These are phyloP conservation scores for Catocala nupta DNA, from an alignment of 2,888 invertebrate genomes.

Conservation along the genomic window DNA sequence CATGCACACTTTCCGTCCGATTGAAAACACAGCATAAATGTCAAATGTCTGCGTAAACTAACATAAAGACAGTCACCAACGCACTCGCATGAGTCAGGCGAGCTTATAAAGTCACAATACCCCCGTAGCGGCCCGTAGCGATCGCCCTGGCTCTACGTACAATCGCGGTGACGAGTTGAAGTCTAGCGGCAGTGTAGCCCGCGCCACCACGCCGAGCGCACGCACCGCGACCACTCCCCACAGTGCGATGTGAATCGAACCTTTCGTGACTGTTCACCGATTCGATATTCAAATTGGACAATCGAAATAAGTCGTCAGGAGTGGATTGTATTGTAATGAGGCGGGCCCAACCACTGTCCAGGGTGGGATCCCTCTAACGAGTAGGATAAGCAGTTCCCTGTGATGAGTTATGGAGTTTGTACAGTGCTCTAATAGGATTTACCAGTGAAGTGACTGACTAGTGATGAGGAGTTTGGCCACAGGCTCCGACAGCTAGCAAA, in stretches of 20 bases:
- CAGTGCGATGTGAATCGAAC: conserved; percentile 57
- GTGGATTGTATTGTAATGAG: conserved; percentile 74
- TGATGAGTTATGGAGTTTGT: conserved; percentile 64
- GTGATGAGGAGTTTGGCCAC: conserved; percentile 67
- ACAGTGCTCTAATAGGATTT: conserved; percentile 59
- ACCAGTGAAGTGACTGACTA: conserved; percentile 70
- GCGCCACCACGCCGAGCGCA: conserved; percentile 51
- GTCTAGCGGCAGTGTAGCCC: conserved; percentile 64
- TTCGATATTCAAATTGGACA: conserved; percentile 72
- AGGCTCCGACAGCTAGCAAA: conserved; percentile 69
- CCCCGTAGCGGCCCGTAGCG: conserved; percentile 77
- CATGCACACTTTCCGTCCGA: conserved; percentile 55
- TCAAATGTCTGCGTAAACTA: conserved; percentile 42
- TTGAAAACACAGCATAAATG: conserved; percentile 50
- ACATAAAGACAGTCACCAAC: conserved; percentile 35
- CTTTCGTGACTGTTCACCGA: conserved; percentile 65
- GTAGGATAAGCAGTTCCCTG: conserved; percentile 47
- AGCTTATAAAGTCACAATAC: conserved; percentile 73
- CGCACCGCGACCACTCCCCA: conserved; percentile 21
- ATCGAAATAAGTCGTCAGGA: conserved; percentile 67
- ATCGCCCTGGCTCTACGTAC: conserved; percentile 57
- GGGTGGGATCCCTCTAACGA: conserved; percentile 43
- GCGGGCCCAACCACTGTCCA: conserved; percentile 46
- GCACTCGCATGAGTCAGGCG: conserved; percentile 61
- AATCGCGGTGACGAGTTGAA: conserved; percentile 39